phyloP scores from a whole-genome alignment of 64 coral and sea anemone genomes.

The Pachyseris speciosa region DNA sequence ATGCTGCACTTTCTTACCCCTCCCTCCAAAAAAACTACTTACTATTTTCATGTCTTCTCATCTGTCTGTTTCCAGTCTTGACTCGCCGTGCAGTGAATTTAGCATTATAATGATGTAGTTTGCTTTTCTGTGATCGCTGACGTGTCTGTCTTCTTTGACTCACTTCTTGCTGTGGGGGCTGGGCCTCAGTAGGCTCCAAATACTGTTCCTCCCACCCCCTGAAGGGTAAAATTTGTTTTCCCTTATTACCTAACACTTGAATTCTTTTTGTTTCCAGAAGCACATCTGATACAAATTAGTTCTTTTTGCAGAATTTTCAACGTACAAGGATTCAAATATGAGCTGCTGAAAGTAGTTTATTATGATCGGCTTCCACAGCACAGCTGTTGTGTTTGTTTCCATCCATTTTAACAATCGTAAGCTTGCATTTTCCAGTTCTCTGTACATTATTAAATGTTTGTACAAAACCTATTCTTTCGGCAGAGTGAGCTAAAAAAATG shows the following conservation, averaged over 20 bases:
- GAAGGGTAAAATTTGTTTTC: background rate
- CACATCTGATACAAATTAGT: no score
- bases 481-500: no score
- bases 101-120: constrained; percentile 30
- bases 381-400: no score
- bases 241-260: background rate
- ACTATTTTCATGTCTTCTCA: constrained; percentile 79
- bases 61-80: constrained; percentile 58
- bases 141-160: constrained; percentile 28
- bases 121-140: constrained; percentile 4
- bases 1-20: background rate
- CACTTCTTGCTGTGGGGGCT: constrained; percentile 1
- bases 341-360: no score
- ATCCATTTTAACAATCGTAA: no score
- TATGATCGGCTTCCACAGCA: no score
- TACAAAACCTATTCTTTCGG: no score
- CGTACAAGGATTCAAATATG: no score
- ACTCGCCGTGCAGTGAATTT: background rate
- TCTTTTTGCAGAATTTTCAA: no score
- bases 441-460: no score
- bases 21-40: background rate
- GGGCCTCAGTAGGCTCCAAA: background rate
- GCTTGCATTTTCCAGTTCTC: no score
- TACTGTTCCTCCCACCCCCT: constrained; percentile 66
- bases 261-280: no score